Conservation (phyloP, 2,888 invertebrate genomes). For the Heliconius cydno region DNA sequence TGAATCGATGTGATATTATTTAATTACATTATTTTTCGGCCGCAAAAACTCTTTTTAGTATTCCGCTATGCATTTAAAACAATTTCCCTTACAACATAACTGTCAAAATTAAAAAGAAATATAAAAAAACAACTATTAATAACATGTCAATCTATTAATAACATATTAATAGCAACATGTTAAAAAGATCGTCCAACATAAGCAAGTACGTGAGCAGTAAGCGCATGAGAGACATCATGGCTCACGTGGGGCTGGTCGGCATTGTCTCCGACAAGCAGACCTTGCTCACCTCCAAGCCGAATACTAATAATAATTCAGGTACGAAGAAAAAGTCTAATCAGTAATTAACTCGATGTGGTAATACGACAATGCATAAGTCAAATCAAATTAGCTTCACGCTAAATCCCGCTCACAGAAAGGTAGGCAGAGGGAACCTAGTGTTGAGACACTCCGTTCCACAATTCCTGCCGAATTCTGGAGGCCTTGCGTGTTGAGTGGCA, state of each 20-base stretch:
- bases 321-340: background rate
- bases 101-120: background rate
- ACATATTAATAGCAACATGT: slow-evolving; percentile 16
- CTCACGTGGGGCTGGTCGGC: slow-evolving; percentile 28
- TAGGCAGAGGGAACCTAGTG: too few relatives aligned
- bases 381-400: too few relatives aligned
- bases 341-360: too few relatives aligned
- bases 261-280: slow-evolving; percentile 33
- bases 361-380: background rate
- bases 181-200: slow-evolving; percentile 30
- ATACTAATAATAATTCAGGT: slow-evolving; percentile 1
- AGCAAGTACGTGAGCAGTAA: slow-evolving; percentile 34
- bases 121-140: background rate
- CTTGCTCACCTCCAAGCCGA: slow-evolving; percentile 37
- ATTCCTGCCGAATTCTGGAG: too few relatives aligned
- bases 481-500: too few relatives aligned
- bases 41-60: background rate
- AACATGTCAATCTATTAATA: slow-evolving; percentile 4
- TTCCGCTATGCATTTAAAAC: background rate
- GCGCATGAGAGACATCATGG: slow-evolving; percentile 30
- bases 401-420: too few relatives aligned
- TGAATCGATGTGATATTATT: background rate
- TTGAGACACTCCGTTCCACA: too few relatives aligned
- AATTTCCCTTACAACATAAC: background rate
- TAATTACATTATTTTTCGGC: background rate